Conservation (phyloP, 64 coral and sea anemone species). For the Montipora foliosa region DNA sequence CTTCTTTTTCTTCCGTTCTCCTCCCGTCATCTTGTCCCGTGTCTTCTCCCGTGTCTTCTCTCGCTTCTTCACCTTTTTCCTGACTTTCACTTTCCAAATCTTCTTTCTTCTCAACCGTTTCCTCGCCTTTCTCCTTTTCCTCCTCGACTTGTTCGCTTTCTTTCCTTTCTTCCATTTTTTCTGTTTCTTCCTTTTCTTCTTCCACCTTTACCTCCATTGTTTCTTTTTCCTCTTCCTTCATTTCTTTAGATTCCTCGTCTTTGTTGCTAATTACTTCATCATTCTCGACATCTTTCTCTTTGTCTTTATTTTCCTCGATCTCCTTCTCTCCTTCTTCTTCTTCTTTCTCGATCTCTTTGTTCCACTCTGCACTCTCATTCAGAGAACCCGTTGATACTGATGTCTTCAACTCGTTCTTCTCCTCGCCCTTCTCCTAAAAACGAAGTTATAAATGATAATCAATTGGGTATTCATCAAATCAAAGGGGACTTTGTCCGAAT, state of each 20-base stretch:
- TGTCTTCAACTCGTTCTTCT: slow-evolving; percentile 33
- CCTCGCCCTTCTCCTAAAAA: slow-evolving; percentile 3
- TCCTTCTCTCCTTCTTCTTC: neutral
- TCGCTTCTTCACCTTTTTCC: slow-evolving; percentile 9
- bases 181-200: neutral
- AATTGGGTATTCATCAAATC: neutral
- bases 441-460: neutral
- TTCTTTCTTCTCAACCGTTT: slow-evolving; percentile 31
- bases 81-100: neutral
- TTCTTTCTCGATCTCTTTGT: neutral
- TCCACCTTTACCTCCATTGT: neutral
- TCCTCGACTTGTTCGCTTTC: slow-evolving; percentile 50
- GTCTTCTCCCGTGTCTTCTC: neutral
- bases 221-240: slow-evolving; percentile 48
- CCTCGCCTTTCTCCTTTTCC: neutral
- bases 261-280: neutral
- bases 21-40: neutral
- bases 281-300: neutral
- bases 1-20: slow-evolving; percentile 18
- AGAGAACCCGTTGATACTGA: slow-evolving; percentile 29
- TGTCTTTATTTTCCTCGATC: neutral
- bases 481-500: no score
- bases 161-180: slow-evolving; percentile 1
- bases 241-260: slow-evolving; percentile 33
- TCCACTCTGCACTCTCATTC: slow-evolving; percentile 21